A percentile compares a stretch with the other conserved stretches of the same genome.
Conservation (phyloP, 2,888 invertebrate species). For the Dasysyrphus tricinctus region DNA sequence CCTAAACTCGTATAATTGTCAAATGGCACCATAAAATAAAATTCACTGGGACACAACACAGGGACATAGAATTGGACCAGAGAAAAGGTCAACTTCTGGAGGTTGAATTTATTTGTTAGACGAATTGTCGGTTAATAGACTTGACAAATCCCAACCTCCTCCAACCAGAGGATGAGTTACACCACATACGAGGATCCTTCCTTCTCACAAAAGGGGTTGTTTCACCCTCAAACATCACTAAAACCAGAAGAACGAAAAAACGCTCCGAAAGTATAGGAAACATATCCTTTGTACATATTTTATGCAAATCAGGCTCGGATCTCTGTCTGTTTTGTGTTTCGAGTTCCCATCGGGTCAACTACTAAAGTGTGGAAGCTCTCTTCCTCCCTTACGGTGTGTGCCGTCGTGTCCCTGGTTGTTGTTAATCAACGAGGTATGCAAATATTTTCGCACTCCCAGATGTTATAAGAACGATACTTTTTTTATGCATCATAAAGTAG, state of each 20-base stretch:
- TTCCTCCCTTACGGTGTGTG: background rate
- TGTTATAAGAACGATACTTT: slow-evolving; percentile 33
- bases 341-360: slow-evolving; percentile 50
- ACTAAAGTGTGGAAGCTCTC: slow-evolving; percentile 16
- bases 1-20: background rate
- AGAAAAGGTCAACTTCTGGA: slow-evolving; percentile 59
- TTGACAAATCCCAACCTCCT: slow-evolving; percentile 54
- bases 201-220: slow-evolving; percentile 16
- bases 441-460: slow-evolving; percentile 70
- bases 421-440: slow-evolving; percentile 73
- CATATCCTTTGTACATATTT: slow-evolving; percentile 55
- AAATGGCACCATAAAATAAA: slow-evolving; percentile 31
- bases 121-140: slow-evolving; percentile 66
- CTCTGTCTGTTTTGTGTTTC: slow-evolving; percentile 9
- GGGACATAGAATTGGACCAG: slow-evolving; percentile 12
- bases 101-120: slow-evolving; percentile 64
- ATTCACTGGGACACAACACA: slow-evolving; percentile 12
- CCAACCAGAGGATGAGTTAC: slow-evolving; percentile 32
- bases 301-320: slow-evolving; percentile 60
- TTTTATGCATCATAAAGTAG: slow-evolving; percentile 34
- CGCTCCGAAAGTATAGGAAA: slow-evolving; percentile 4
- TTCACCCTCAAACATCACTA: slow-evolving; percentile 24
- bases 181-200: slow-evolving; percentile 29
- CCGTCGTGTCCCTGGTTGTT: slow-evolving; percentile 4
- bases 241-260: background rate